Evolutionary conservation across 1,140 invertebrate species (phyloP), one percentile per base, ranked within the genome.

Genomic region (Druon quercuslanigerum): DNA sequence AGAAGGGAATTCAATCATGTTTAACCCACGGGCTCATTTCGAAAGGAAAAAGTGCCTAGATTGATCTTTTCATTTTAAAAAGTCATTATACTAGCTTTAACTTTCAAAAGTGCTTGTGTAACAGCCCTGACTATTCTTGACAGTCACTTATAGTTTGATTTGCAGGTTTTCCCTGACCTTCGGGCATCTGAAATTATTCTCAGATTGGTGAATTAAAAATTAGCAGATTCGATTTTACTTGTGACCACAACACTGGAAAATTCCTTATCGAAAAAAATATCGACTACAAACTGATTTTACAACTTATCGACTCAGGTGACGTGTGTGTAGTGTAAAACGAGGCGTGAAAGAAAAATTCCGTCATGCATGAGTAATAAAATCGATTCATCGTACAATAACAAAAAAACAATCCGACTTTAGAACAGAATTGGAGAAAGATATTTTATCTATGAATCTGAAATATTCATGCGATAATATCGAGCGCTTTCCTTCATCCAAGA

Each of bases 401-500:
- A 54, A 17, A 54, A 54, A 54, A 52, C 4, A 54, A 54, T 54
- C 52, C 8, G 16, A 54, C 19, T 54, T 54, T 54, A 54, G 52
- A n/a, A n/a, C 17, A 54, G 52, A 54, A 19, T n/a, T 19, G n/a
- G 7, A 54, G 52, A 54, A 17, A 54, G 17, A 17, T 5, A 54
- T 54, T n/a, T 54, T 54, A 54, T 54, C 52, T 54, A 54, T 17
- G 7, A 19, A 54, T 54, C n/a, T 54, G 17, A 17, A 54, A 54
- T 54, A 54, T 54, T 54, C 52, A 54, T 17, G n/a, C 16, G 52
- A 54, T 54, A 54, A 54, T 54, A 54, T 54, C 17, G 52, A 54
- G n/a, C 1, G 52, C 3, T 16, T 54, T 54, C 9, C 11, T 4
- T 54, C 52, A 54, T 54, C 52, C n/a, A 54, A 54, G 52, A 19